Evolutionary conservation across 2,113 vertebrate species (phyloP).

Genomic region (Silurus meridionalis): DNA sequence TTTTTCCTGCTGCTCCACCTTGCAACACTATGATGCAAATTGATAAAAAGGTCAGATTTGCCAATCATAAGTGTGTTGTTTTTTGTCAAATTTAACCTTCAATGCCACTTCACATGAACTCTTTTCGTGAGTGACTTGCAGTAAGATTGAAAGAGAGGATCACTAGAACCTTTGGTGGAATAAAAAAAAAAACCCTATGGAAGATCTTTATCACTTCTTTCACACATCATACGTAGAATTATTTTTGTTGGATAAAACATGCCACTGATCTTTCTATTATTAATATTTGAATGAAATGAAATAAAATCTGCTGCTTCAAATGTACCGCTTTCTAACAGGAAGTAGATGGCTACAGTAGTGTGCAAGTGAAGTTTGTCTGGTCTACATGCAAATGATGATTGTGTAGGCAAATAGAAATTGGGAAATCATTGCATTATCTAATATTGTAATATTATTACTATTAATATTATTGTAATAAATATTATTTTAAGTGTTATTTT

Average conservation of each 20-base stretch:
- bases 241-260: conserved; percentile 66
- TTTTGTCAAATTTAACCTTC: conserved; percentile 34
- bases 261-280: conserved; percentile 73
- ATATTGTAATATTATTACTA: conserved; percentile 77
- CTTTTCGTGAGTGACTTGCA: conserved; percentile 24
- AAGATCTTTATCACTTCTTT: conserved; percentile 46
- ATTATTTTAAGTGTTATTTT: conserved; percentile 98
- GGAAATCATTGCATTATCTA: conserved; percentile 69
- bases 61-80: conserved; percentile 28
- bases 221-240: conserved; percentile 48
- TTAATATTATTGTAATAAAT: conserved; percentile 79
- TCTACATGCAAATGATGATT: conserved; percentile 61
- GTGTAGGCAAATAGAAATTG: conserved; percentile 66
- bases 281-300: conserved; percentile 50
- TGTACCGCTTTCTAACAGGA: conserved; percentile 73
- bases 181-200: conserved; percentile 24
- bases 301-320: conserved; percentile 74
- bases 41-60: conserved; percentile 45
- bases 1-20: conserved; percentile 66
- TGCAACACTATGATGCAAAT: conserved; percentile 68
- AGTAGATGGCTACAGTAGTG: conserved; percentile 69
- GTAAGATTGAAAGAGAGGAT: conserved; percentile 12
- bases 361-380: conserved; percentile 64
- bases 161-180: conserved; percentile 35
- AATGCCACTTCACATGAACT: conserved; percentile 41